Evolutionary conservation across 2,888 invertebrate species (phyloP), one percentile per base, ranked within the genome.

Genomic region (Pseudoips prasinana): DNA sequence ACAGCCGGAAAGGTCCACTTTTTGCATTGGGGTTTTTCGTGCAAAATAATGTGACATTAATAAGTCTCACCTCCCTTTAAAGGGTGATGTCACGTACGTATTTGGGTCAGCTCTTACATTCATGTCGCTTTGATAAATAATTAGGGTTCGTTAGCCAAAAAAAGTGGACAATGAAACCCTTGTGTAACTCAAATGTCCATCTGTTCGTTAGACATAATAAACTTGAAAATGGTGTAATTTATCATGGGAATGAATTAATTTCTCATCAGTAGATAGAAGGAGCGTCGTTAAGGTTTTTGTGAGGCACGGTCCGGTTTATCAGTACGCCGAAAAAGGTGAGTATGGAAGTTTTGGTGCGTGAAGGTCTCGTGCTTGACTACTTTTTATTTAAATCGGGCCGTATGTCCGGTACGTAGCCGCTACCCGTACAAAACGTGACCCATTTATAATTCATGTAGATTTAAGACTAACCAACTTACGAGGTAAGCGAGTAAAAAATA

Each of bases 1-100:
- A 70, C 67, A 68, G 67, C 57, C 57, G 65, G 68, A 69, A 70
- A 69, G 73, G 75, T 67, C 66, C 64, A 71, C 66, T 73, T 78
- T 82, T 80, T 75, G 64, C 61, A 50, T 58, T 46, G 41, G 61
- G 58, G 57, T 65, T 74, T 79, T 70, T 63, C 64, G 64, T 65
- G 58, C 61, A 66, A 71, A 72, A 73, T 76, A 78, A 79, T 77
- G 70, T 71, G 72, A 76, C 79, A 72, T 78, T 77, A 77, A 79
- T 77, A 73, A 80, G 77, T 73, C 73, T 64, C 68, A 63, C 64
- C 68, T 65, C 67, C 69, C 66, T 67, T 73, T 71, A 68, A 64
- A 53, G 54, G 54, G 62, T 63, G 59, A 68, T 69, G 70, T 72
- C 71, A 69, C 64, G 68, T 67, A 64, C 66, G 67, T 66, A 67